phyloP scores from a whole-genome alignment of 2,888 invertebrate species.

The Ophion costatus region DNA sequence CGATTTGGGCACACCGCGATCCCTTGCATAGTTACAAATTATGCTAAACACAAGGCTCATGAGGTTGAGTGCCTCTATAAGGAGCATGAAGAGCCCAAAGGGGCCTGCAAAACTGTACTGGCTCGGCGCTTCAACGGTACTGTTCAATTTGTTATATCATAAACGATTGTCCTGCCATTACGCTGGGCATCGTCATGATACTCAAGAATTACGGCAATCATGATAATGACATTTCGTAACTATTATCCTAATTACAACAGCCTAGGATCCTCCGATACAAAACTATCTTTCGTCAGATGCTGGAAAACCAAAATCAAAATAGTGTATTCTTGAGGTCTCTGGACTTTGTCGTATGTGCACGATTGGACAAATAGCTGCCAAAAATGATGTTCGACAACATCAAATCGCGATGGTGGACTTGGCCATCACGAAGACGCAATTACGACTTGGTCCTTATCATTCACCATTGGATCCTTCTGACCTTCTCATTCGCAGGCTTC shows the following conservation, averaged over 20 bases:
- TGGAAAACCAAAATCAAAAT: not conserved
- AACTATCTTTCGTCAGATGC: not conserved
- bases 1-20: constrained; percentile 27
- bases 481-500: no score
- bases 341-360: not conserved
- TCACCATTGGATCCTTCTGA: no score
- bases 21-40: constrained; percentile 39
- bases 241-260: not conserved
- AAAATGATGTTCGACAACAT: no score
- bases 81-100: not conserved
- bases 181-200: not conserved
- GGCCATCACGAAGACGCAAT: no score
- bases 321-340: not conserved
- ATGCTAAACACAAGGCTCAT: constrained; percentile 35
- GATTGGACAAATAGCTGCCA: no score
- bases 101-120: not conserved
- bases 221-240: not conserved
- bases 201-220: not conserved
- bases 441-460: no score
- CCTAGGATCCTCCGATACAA: not conserved
- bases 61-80: not conserved
- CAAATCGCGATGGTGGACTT: no score
- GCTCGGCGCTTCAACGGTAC: not conserved
- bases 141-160: not conserved
- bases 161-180: not conserved